These are phyloP conservation scores for Odocoileus hemionus DNA, from an alignment of 2,113 vertebrate genomes.

Conservation along the genomic window DNA sequence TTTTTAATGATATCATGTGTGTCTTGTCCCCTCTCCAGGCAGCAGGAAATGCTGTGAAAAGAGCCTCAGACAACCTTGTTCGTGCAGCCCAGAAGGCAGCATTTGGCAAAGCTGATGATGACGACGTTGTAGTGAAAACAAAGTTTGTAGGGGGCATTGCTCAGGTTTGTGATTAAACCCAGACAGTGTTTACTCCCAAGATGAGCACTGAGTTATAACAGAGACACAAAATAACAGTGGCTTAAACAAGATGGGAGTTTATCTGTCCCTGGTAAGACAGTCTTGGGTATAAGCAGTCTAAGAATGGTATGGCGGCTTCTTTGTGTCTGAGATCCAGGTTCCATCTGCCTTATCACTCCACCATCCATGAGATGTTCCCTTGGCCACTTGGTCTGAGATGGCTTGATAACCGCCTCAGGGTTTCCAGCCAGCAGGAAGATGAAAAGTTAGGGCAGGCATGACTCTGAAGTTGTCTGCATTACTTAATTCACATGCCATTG, in stretches of 20 bases:
- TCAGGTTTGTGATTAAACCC: constrained; percentile 85
- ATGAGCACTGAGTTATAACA: neutral
- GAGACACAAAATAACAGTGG: neutral
- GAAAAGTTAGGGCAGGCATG: neutral
- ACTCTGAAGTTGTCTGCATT: neutral
- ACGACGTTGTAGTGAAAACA: constrained; percentile 96
- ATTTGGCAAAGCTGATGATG: constrained; percentile 94
- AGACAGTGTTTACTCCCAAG: neutral
- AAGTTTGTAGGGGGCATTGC: constrained; percentile 99
- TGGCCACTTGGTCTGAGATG: neutral
- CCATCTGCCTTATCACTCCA: neutral
- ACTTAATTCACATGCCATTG: neutral
- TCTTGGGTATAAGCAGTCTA: neutral
- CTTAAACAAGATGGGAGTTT: neutral
- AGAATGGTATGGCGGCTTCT: neutral
- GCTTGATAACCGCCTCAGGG: neutral
- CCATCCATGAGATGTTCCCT: neutral
- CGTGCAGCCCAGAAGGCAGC: constrained; percentile 97
- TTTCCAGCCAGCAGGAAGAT: neutral
- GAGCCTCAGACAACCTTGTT: constrained; percentile 98
- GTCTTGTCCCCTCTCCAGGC: constrained; percentile 79
- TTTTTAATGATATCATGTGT: neutral
- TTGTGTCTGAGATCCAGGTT: neutral
- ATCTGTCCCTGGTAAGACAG: neutral
- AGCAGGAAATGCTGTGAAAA: constrained; percentile 97